Evolutionary conservation across 53 echinoderm and acorn worm genomes (phyloP).

Genomic region (Holothuria leucospilota): DNA sequence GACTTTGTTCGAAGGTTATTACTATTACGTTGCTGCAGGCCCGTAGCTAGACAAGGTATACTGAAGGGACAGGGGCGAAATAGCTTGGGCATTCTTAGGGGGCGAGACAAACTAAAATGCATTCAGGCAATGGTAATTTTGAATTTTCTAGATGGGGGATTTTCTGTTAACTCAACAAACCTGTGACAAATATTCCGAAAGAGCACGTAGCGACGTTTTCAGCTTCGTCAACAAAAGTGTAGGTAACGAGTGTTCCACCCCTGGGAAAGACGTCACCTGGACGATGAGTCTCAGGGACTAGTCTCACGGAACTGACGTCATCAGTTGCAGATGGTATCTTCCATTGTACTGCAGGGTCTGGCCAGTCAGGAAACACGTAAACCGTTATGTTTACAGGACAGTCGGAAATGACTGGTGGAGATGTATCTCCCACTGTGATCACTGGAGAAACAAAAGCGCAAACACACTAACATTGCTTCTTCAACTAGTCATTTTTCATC

Average conservation of each 20-base stretch:
- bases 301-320: background rate
- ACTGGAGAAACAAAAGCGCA: background rate
- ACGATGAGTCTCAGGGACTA: background rate
- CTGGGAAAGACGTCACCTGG: constrained; percentile 19
- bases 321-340: background rate
- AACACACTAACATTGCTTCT: too few relatives aligned
- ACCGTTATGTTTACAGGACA: background rate
- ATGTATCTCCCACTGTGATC: background rate
- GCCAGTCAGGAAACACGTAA: background rate
- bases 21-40: too few relatives aligned
- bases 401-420: background rate
- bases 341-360: constrained; percentile 17
- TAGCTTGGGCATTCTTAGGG: too few relatives aligned
- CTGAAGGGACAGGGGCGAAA: too few relatives aligned
- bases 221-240: constrained; percentile 2
- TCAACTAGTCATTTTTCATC: too few relatives aligned
- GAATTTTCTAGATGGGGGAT: too few relatives aligned
- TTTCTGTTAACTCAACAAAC: too few relatives aligned
- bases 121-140: too few relatives aligned
- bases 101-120: too few relatives aligned
- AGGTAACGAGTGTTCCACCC: constrained; percentile 2
- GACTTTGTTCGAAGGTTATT: too few relatives aligned
- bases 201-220: background rate
- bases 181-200: background rate
- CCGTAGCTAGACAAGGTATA: too few relatives aligned